Evolutionary conservation across 1,140 invertebrate genomes (phyloP).

Genomic region (Brachionus plicatilis): DNA sequence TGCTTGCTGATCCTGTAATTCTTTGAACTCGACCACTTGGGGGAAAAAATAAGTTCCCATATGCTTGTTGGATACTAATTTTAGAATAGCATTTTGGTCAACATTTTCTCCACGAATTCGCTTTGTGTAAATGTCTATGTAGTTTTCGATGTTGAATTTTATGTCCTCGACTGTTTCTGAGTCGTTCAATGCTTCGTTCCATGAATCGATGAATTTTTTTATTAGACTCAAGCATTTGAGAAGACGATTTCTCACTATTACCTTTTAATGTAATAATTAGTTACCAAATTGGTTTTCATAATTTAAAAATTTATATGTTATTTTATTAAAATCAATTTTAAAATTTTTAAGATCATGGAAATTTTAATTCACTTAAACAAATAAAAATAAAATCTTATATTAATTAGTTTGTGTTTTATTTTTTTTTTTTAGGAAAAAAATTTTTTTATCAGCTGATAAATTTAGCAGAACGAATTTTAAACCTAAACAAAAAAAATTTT

Average conservation of each 20-base stretch:
- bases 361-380: no score
- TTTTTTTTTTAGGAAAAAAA: no score
- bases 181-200: slow-evolving; percentile 6
- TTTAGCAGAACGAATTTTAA: no score
- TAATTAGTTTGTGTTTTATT: no score
- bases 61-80: not conserved
- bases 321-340: no score
- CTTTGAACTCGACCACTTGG: slow-evolving; percentile 20
- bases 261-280: not conserved
- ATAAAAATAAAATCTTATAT: no score
- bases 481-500: no score
- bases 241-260: slow-evolving; percentile 23
- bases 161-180: not conserved
- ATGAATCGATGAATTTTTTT: slow-evolving; percentile 22
- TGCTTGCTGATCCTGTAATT: slow-evolving; percentile 39
- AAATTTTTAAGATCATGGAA: not conserved
- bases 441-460: no score
- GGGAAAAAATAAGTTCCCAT: slow-evolving; percentile 19
- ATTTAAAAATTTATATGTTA: no score
- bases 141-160: slow-evolving; percentile 24
- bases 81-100: not conserved
- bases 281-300: no score
- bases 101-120: not conserved
- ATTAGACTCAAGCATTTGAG: not conserved
- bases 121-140: not conserved